Evolutionary conservation across 1,140 invertebrate genomes (phyloP).

Genomic region (Monochamus saltuarius): DNA sequence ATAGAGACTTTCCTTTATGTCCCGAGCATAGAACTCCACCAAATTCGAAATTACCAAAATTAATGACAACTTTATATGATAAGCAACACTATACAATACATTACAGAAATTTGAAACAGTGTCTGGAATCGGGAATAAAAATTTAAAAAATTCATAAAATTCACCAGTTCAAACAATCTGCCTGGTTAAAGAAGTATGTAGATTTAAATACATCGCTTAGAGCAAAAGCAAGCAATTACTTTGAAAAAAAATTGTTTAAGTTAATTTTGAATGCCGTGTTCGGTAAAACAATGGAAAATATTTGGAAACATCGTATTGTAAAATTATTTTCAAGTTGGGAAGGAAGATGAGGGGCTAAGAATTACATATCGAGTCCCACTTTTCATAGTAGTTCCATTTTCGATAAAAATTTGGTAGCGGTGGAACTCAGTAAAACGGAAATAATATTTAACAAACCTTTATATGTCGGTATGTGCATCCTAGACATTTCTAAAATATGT

Average conservation of each 20-base stretch:
- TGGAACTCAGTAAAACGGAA: conserved; percentile 43
- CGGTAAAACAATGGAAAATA: no score
- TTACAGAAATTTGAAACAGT: conserved; percentile 33
- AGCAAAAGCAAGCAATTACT: conserved; percentile 45
- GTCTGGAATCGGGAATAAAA: background rate
- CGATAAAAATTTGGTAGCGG: conserved; percentile 43
- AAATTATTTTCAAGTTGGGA: no score
- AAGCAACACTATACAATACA: conserved; percentile 45
- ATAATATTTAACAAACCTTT: conserved; percentile 47
- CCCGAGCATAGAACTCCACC: conserved; percentile 39
- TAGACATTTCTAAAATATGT: conserved; percentile 44
- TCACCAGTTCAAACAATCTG: conserved; percentile 48
- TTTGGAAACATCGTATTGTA: no score
- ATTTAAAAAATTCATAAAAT: conserved; percentile 17
- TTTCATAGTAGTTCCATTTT: conserved; percentile 42
- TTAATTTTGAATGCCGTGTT: conserved; percentile 26
- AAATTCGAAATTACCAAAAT: conserved; percentile 45
- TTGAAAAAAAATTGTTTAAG: conserved; percentile 51
- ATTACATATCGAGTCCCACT: conserved; percentile 18
- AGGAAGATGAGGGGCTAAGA: background rate
- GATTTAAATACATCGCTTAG: conserved; percentile 48
- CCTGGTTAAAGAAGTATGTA: conserved; percentile 49
- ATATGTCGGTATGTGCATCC: conserved; percentile 38
- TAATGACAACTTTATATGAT: conserved; percentile 41
- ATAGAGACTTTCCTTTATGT: conserved; percentile 39